Conservation (phyloP, 2,797 vertebrate species). For the Galago senegalensis region DNA sequence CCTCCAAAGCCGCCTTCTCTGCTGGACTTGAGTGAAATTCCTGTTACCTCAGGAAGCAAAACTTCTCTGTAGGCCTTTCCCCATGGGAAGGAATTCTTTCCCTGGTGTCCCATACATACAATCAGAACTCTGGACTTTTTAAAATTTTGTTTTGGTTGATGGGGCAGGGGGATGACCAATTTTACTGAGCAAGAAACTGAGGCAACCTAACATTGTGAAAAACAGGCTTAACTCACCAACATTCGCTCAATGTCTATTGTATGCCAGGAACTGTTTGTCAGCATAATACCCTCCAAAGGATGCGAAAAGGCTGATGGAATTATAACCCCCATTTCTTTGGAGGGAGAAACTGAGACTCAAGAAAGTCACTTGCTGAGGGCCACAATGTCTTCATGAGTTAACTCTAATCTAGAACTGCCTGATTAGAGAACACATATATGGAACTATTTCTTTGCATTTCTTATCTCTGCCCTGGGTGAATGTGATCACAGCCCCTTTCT, state of each 20-base stretch:
- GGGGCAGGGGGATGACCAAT: background rate
- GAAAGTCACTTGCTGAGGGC: background rate
- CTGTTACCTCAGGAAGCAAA: constrained; percentile 78
- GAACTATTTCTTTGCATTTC: background rate
- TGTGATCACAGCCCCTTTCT: background rate
- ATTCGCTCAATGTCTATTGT: background rate
- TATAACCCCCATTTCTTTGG: background rate
- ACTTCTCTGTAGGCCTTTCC: constrained; percentile 23
- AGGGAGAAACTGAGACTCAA: constrained; percentile 27
- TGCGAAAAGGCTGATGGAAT: background rate
- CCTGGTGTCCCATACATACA: background rate
- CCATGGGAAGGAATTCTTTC: background rate
- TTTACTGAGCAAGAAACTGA: constrained; percentile 39
- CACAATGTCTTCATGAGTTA: background rate
- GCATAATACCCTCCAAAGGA: background rate
- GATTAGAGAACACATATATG: background rate
- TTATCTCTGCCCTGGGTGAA: background rate
- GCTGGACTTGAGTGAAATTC: constrained; percentile 86
- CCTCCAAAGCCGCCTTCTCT: constrained; percentile 78
- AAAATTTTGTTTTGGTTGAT: background rate
- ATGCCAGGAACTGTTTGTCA: background rate
- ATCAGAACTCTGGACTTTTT: background rate
- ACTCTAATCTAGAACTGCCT: background rate
- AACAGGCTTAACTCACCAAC: background rate
- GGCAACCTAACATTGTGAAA: background rate